phyloP scores from a whole-genome alignment of 2,797 vertebrate species.

The Rousettus madagascariensis region DNA sequence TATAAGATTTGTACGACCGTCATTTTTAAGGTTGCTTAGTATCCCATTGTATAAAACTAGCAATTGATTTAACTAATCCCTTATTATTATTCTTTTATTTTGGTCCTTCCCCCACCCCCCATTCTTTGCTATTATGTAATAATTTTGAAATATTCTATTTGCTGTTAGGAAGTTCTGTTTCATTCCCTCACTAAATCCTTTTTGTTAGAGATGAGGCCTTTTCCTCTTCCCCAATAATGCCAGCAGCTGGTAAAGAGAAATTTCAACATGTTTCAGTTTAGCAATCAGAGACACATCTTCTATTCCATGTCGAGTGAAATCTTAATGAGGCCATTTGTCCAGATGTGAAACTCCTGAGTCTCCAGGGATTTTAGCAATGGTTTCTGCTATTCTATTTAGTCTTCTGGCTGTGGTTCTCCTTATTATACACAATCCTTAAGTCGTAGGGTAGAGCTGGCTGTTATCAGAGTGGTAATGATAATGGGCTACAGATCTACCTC shows the following conservation, averaged over 20 bases:
- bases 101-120: not conserved
- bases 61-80: not conserved
- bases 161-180: not conserved
- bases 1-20: not conserved
- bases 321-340: slow-evolving; percentile 38
- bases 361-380: not conserved
- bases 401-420: not conserved
- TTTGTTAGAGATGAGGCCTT: slow-evolving; percentile 4
- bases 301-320: slow-evolving; percentile 29
- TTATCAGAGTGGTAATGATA: not conserved
- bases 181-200: not conserved
- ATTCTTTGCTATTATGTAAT: not conserved
- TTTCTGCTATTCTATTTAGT: not conserved
- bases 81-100: not conserved
- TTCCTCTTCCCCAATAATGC: slow-evolving; percentile 7
- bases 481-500: not conserved
- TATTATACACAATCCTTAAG: not conserved
- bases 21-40: not conserved
- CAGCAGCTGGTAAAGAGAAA: slow-evolving; percentile 23
- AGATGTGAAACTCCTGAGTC: slow-evolving; percentile 22
- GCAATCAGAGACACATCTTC: slow-evolving; percentile 16
- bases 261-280: slow-evolving; percentile 23
- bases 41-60: not conserved
- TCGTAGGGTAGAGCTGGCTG: not conserved
- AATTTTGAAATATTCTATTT: not conserved